phyloP scores from a whole-genome alignment of 2,113 vertebrate species.

The Oreochromis niloticus region DNA sequence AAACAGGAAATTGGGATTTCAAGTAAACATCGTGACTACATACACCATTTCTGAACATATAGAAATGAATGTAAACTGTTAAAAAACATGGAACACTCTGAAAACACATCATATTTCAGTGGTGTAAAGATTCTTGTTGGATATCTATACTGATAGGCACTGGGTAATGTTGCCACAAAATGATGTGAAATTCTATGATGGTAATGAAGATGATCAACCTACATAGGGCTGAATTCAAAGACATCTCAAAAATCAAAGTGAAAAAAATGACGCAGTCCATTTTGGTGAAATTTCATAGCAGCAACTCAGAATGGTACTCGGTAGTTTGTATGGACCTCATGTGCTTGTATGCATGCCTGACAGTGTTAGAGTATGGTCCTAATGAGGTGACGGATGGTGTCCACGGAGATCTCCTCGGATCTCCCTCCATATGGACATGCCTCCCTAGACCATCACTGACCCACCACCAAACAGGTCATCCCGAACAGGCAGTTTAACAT shows the following conservation, averaged over 20 bases:
- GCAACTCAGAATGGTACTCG: neutral
- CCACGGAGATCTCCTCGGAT: neutral
- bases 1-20: neutral
- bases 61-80: neutral
- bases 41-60: neutral
- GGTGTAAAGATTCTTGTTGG: neutral
- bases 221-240: neutral
- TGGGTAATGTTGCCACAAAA: neutral
- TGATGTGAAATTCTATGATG: neutral
- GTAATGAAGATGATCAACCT: neutral
- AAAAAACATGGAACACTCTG: neutral
- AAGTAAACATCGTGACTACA: fast-evolving
- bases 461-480: neutral
- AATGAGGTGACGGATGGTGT: neutral
- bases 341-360: neutral
- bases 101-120: neutral
- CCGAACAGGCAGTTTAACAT: neutral
- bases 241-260: neutral
- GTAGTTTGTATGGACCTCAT: fast-evolving
- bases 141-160: neutral
- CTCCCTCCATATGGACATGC: neutral
- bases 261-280: neutral
- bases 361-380: neutral
- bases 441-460: neutral
- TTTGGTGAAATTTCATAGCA: neutral